Conservation (phyloP, 2,797 vertebrate species). For the Sarcoramphus papa region DNA sequence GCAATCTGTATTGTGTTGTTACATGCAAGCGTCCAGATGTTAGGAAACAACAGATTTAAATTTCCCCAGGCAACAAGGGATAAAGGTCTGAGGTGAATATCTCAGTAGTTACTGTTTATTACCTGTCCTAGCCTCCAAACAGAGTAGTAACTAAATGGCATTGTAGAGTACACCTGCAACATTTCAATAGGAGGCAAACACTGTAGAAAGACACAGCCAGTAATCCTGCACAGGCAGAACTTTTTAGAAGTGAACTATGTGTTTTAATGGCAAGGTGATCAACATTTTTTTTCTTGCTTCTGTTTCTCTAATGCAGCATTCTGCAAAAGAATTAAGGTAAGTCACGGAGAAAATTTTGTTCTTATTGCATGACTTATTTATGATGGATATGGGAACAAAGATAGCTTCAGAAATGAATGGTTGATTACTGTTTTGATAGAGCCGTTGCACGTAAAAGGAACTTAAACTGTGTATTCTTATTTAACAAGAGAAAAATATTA, state of each 20-base stretch:
- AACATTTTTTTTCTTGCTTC: slow-evolving; percentile 54
- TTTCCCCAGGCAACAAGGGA: background rate
- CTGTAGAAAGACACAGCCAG: background rate
- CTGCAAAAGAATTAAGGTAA: slow-evolving; percentile 51
- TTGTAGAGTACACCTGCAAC: background rate
- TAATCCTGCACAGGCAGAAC: background rate
- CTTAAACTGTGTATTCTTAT: background rate
- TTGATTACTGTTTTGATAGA: slow-evolving; percentile 17
- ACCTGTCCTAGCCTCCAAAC: background rate
- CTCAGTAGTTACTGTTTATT: background rate
- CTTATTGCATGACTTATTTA: slow-evolving; percentile 36
- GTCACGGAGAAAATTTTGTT: slow-evolving; percentile 17
- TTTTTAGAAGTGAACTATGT: background rate
- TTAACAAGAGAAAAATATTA: background rate
- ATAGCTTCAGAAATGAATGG: background rate
- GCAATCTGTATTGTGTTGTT: background rate
- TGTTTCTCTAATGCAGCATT: slow-evolving; percentile 64
- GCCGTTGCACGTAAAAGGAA: background rate
- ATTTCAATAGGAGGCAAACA: background rate
- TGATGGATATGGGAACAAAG: background rate
- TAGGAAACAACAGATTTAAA: background rate
- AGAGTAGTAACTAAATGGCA: background rate
- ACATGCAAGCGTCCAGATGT: background rate
- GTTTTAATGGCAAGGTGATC: slow-evolving; percentile 24
- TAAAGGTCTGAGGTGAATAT: background rate